phyloP scores from a whole-genome alignment of 2,797 vertebrate species.

The Triplophysa bombifrons region DNA sequence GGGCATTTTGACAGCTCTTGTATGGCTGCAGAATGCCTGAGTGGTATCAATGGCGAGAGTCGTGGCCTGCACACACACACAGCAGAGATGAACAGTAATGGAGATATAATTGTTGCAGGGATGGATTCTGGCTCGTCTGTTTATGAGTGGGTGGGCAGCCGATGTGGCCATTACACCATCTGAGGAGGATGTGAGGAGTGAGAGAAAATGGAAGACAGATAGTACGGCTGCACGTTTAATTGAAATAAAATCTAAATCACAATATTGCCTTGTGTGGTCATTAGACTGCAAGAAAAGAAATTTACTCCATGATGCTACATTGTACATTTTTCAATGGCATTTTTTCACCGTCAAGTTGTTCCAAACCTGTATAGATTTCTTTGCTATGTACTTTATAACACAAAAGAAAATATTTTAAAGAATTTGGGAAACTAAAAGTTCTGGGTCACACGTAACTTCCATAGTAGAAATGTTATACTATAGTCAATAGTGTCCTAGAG shows the following conservation, averaged over 20 bases:
- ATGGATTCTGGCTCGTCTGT: constrained; percentile 6
- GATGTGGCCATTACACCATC: constrained; percentile 21
- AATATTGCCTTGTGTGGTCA: background rate
- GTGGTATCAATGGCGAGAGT: constrained; percentile 22
- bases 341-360: no score
- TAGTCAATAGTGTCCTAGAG: no score
- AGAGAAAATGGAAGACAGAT: constrained; percentile 19
- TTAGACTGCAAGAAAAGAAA: background rate
- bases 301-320: no score
- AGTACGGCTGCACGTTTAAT: background rate
- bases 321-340: no score
- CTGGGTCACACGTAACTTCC: no score
- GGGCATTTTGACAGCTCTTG: constrained; percentile 56
- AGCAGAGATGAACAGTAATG: constrained; percentile 42
- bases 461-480: no score
- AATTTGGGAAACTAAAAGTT: no score
- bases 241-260: background rate
- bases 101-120: constrained; percentile 44
- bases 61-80: constrained; percentile 18
- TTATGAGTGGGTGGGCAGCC: constrained; percentile 22
- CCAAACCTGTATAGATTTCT: no score
- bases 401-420: background rate
- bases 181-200: background rate
- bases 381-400: no score
- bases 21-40: constrained; percentile 36